Evolutionary conservation across 2,888 invertebrate species (phyloP), one percentile per base, ranked within the genome.

Genomic region (Arge pagana): DNA sequence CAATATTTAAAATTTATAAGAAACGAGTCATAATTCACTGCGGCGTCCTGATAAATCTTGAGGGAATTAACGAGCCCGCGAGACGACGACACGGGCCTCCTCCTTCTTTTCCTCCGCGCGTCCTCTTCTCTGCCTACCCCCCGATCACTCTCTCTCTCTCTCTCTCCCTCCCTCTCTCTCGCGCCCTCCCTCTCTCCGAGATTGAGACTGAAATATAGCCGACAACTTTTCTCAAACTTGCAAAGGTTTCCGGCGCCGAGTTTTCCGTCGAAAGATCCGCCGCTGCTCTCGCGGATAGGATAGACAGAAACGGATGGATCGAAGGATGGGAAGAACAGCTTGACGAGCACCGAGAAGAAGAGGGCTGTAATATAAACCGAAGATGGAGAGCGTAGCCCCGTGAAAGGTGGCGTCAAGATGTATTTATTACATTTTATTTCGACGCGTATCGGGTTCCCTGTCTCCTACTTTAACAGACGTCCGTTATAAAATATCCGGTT

Each of bases 161-260:
- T 48, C 58, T n/a, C 28, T 19, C 42, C 56, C 49, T 56, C 54
- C 52, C 48, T 52, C 56, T 56, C 52, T 58, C 40, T 57, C 56
- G 55, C 52, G 43, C 58, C 50, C 28, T 21, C 24, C 36, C 35
- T 10, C 37, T 19, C 19, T 16, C 19, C 19, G 4, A 18, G 13
- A 26, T 10, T 10, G 51, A 53, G 52, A 59, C 55, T 72, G 67
- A 74, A 71, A 70, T 73, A 73, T 71, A 61, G 68, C 67, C 60
- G 58, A 59, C 64, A 73, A 72, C 70, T 73, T 72, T 73, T 71
- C 72, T 72, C 66, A 67, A 69, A 64, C 66, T 66, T 53, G 30
- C 31, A 43, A 28, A 42, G 23, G 45, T 23, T 45, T 31, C 15
- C 35, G 16, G 23, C 23, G 35, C 52, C 57, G 65, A 71, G 59